These are phyloP conservation scores for Hydrozoanthus tunicans DNA, from an alignment of 64 coral and sea anemone genomes.

Conservation along the genomic window DNA sequence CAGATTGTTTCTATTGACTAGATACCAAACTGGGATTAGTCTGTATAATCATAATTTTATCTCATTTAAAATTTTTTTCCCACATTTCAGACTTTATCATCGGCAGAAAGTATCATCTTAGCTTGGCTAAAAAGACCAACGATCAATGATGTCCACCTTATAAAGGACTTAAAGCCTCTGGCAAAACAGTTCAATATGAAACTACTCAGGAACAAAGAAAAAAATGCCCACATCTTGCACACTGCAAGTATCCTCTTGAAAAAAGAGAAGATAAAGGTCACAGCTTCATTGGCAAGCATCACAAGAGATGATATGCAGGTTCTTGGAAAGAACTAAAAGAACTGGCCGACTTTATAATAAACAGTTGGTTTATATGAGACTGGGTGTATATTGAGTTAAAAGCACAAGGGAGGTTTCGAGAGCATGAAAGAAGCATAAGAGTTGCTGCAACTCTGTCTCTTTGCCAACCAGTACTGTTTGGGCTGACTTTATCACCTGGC, in stretches of 20 bases:
- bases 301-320: slow-evolving; percentile 59
- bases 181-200: slow-evolving; percentile 52
- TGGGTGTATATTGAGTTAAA: too few species aligned
- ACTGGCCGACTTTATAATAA: too few species aligned
- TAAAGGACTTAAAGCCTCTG: slow-evolving; percentile 56
- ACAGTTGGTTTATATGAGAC: too few species aligned
- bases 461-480: too few species aligned
- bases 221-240: slow-evolving; percentile 37
- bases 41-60: not conserved
- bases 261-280: slow-evolving; percentile 43
- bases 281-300: slow-evolving; percentile 37
- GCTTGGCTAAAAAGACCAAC: slow-evolving; percentile 43
- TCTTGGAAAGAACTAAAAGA: not conserved
- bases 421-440: too few species aligned
- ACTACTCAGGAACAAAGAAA: slow-evolving; percentile 63
- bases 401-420: too few species aligned
- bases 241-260: slow-evolving; percentile 55
- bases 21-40: not conserved
- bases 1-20: too few species aligned
- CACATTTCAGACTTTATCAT: slow-evolving; percentile 56
- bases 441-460: too few species aligned
- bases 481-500: too few species aligned
- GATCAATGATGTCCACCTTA: slow-evolving; percentile 50
- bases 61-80: slow-evolving; percentile 47
- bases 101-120: slow-evolving; percentile 54